Conservation (phyloP, 2,888 invertebrate species). For the Endomychus coccineus region DNA sequence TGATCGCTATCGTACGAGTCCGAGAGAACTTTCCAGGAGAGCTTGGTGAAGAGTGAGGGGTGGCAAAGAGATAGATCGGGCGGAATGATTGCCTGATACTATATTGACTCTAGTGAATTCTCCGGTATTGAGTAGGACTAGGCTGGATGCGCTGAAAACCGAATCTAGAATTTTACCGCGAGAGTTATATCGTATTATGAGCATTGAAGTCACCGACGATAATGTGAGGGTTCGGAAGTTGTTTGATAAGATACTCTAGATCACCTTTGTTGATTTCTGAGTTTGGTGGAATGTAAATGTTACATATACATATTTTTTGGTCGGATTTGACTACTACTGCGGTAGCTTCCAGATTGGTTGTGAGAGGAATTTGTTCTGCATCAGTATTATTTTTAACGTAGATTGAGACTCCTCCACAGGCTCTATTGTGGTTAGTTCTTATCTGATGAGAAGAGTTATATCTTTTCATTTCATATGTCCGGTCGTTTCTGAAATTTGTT, state of each 20-base stretch:
- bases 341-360: slow-evolving; percentile 11
- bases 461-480: slow-evolving; percentile 11
- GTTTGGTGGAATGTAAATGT: slow-evolving; percentile 11
- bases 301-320: slow-evolving; percentile 11
- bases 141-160: background rate
- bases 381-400: slow-evolving; percentile 4
- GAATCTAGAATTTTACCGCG: slow-evolving; percentile 5
- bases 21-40: slow-evolving; percentile 6
- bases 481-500: slow-evolving; percentile 14
- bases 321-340: slow-evolving; percentile 10
- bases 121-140: slow-evolving; percentile 5
- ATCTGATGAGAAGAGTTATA: slow-evolving; percentile 8
- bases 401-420: slow-evolving; percentile 13
- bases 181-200: slow-evolving; percentile 4
- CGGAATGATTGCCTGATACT: slow-evolving; percentile 6
- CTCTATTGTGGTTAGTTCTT: slow-evolving; percentile 1
- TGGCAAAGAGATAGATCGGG: slow-evolving; percentile 9
- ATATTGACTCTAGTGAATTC: slow-evolving; percentile 9
- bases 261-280: slow-evolving; percentile 9
- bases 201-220: slow-evolving; percentile 10
- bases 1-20: slow-evolving; percentile 10
- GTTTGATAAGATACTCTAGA: slow-evolving; percentile 4
- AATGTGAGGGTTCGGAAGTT: slow-evolving; percentile 10
- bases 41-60: background rate
- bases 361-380: slow-evolving; percentile 9